Percentiles rank a stretch among this genome's conserved stretches.
phyloP scores from a whole-genome alignment of 2,888 invertebrate genomes.

The Hemicrepidius hirtus region DNA sequence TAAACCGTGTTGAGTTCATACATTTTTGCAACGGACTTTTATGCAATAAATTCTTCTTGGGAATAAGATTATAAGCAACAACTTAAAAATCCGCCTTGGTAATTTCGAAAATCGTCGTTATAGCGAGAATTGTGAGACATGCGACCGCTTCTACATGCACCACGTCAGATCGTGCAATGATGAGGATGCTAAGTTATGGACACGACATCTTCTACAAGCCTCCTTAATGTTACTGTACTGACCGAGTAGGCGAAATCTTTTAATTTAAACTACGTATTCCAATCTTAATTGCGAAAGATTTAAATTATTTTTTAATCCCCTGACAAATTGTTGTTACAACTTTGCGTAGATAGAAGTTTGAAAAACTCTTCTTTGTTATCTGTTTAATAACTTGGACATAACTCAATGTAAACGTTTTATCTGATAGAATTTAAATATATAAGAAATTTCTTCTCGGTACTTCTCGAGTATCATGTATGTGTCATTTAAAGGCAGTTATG shows the following conservation, averaged over 20 bases:
- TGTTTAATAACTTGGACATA: slow-evolving; percentile 33
- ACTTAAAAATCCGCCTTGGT: slow-evolving; percentile 18
- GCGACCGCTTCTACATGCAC: slow-evolving; percentile 48
- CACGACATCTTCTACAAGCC: slow-evolving; percentile 55
- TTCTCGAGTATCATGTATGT: slow-evolving; percentile 59
- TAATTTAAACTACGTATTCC: slow-evolving; percentile 50
- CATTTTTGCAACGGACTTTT: neutral
- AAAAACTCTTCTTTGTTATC: slow-evolving; percentile 38
- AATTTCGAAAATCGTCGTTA: slow-evolving; percentile 40
- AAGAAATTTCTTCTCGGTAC: slow-evolving; percentile 55
- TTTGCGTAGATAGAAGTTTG: neutral
- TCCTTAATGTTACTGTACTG: slow-evolving; percentile 53
- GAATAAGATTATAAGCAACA: neutral
- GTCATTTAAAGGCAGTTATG: slow-evolving; percentile 61
- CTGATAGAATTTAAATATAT: slow-evolving; percentile 61
- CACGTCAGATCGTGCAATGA: slow-evolving; percentile 55
- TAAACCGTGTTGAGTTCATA: slow-evolving; percentile 24
- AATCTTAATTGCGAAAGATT: no score
- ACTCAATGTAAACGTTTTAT: slow-evolving; percentile 50
- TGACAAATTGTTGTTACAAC: no score
- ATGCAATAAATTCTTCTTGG: neutral
- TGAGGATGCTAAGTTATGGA: slow-evolving; percentile 56
- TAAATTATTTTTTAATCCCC: neutral
- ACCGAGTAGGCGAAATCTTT: slow-evolving; percentile 57
- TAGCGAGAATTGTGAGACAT: slow-evolving; percentile 39